Evolutionary conservation across 2,888 invertebrate genomes (phyloP), one percentile per base, ranked within the genome.

Genomic region (Antheraea assamensis): DNA sequence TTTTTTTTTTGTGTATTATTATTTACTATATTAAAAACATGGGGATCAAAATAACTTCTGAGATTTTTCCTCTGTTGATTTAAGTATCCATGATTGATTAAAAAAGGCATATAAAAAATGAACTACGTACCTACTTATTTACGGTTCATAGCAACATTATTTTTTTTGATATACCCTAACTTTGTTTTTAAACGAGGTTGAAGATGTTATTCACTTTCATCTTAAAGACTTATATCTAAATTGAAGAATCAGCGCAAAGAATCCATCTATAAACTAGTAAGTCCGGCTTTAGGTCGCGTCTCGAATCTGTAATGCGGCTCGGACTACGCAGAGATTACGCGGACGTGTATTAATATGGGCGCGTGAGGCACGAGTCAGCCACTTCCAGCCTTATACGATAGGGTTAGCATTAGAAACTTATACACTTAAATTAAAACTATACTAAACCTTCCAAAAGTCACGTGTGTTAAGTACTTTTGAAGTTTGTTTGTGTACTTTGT

Each of bases 231-330:
- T 42, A 42, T 42, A 42, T 42, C 42, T 71, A 49, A 52, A 52
- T 19, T 71, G 52, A 71, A 70, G 73, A 73, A 73, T 73, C 73
- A 73, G 73, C 61, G 71, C 64, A 49, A 64, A 70, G 64, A 47
- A 72, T 78, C 72, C 70, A 70, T 24, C 76, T 90, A 93, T 95
- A 95, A 94, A 95, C 95, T 92, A n/a, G 93, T 93, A 88, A 90
- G 90, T 89, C 95, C 92, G 84, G 79, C 78, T 89, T 70, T 87
- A 77, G 82, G 79, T 73, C 86, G 85, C 86, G 90, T 76, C 78
- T 79, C 85, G 91, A 87, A 92, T 93, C 86, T 85, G 85, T 88
- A 91, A 91, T 91, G 85, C 80, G 84, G 79, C 75, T 77, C 82
- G 77, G 86, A 82, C 85, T 79, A 79, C 82, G 90, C 92, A 91